These are phyloP conservation scores for Platichthys stellatus DNA, from an alignment of 2,113 vertebrate species.

Conservation along the genomic window DNA sequence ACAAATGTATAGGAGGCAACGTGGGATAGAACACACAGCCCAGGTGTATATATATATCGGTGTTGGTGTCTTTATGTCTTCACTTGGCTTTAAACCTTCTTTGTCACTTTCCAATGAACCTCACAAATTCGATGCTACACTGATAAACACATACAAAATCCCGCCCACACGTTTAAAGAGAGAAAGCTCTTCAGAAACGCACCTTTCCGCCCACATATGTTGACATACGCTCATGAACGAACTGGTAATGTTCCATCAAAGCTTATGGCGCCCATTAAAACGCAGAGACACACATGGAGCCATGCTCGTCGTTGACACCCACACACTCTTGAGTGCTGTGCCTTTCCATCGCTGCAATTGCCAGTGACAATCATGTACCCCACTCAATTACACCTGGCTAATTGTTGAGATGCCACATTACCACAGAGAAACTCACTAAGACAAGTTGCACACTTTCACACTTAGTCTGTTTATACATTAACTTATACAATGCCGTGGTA, in stretches of 20 bases:
- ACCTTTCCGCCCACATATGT: slow-evolving; percentile 80
- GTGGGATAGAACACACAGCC: background rate
- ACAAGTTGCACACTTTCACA: slow-evolving; percentile 19
- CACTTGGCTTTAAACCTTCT: slow-evolving; percentile 43
- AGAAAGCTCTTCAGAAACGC: slow-evolving; percentile 74
- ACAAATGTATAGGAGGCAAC: slow-evolving; percentile 6
- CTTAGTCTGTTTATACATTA: background rate
- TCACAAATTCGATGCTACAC: slow-evolving; percentile 63
- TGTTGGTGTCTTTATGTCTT: slow-evolving; percentile 31
- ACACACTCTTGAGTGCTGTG: slow-evolving; percentile 61
- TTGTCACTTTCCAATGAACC: slow-evolving; percentile 56
- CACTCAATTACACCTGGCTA: slow-evolving; percentile 77
- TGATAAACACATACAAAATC: slow-evolving; percentile 70
- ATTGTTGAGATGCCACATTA: slow-evolving; percentile 70
- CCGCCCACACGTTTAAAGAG: slow-evolving; percentile 68
- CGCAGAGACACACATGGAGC: slow-evolving; percentile 48
- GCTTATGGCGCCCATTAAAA: slow-evolving; percentile 74
- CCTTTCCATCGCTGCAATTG: slow-evolving; percentile 68
- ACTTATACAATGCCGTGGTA: background rate
- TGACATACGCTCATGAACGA: slow-evolving; percentile 72
- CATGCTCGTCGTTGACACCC: slow-evolving; percentile 56
- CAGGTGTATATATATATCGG: background rate
- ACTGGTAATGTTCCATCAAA: slow-evolving; percentile 78
- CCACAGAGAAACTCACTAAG: slow-evolving; percentile 34
- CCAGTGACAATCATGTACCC: slow-evolving; percentile 62